phyloP scores from a whole-genome alignment of 1,140 invertebrate genomes.

The Trichonephila clavipes region DNA sequence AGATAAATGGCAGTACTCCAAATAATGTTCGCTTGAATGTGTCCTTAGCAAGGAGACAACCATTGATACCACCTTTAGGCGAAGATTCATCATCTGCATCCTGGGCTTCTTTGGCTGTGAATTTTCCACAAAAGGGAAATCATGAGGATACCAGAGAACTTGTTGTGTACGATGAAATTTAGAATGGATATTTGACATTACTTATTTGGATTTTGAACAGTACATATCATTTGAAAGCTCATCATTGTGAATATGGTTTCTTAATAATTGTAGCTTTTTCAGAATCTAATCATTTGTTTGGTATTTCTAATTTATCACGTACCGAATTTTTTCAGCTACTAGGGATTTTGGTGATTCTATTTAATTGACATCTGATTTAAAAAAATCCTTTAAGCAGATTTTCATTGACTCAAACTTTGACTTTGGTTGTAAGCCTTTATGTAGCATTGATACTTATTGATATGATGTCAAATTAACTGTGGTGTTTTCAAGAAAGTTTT shows the following conservation, averaged over 20 bases:
- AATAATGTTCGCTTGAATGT: conserved; percentile 90
- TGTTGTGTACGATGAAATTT: conserved; percentile 80
- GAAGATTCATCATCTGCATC: conserved; percentile 86
- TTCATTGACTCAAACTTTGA: too few relatives aligned
- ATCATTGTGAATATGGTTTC: neutral
- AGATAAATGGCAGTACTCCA: conserved; percentile 91
- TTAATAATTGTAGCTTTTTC: neutral
- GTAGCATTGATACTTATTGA: too few relatives aligned
- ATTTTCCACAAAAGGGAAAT: conserved; percentile 87
- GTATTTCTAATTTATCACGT: too few relatives aligned
- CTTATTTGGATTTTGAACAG: neutral
- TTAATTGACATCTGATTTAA: too few relatives aligned
- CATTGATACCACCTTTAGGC: conserved; percentile 88
- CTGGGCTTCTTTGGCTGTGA: conserved; percentile 87
- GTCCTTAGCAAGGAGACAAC: conserved; percentile 90
- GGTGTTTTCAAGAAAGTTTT: too few relatives aligned
- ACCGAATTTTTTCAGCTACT: too few relatives aligned
- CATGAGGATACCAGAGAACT: conserved; percentile 80
- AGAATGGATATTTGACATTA: neutral
- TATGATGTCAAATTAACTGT: too few relatives aligned
- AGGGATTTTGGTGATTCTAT: too few relatives aligned
- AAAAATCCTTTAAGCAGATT: too few relatives aligned
- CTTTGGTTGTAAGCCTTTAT: too few relatives aligned
- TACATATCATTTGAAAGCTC: neutral
- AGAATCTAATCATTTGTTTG: neutral